Conservation (phyloP, 2,113 vertebrate genomes). For the Trochalopteron elliotii region DNA sequence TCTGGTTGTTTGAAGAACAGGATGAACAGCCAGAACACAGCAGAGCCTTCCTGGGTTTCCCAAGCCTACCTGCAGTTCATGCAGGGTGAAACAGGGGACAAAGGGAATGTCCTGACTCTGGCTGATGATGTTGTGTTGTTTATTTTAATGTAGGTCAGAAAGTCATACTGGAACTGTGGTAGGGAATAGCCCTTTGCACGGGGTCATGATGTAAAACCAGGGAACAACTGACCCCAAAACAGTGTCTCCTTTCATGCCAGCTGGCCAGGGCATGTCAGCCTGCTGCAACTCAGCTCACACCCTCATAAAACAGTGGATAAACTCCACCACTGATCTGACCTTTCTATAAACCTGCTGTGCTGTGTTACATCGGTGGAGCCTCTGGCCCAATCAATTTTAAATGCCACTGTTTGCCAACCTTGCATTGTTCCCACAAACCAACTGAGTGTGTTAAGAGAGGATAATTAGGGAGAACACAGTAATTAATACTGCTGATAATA, state of each 20-base stretch:
- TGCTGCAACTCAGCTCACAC: background rate
- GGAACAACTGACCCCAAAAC: background rate
- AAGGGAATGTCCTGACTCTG: background rate
- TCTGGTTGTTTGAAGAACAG: background rate
- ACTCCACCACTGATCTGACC: background rate
- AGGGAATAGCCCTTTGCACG: background rate
- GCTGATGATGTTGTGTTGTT: background rate
- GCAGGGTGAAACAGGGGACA: background rate
- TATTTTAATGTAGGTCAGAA: background rate
- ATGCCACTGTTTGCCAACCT: conserved; percentile 39
- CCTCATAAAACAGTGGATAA: background rate
- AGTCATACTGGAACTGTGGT: background rate
- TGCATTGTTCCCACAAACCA: conserved; percentile 1
- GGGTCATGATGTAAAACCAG: background rate
- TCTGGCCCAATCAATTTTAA: background rate
- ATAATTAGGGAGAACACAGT: conserved; percentile 46
- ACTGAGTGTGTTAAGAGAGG: conserved; percentile 30
- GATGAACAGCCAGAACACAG: background rate
- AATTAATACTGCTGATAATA: conserved; percentile 67
- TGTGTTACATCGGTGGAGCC: background rate
- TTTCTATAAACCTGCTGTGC: background rate
- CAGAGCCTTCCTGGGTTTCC: background rate
- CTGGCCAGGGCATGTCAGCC: background rate
- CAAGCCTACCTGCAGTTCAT: background rate
- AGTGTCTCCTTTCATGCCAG: background rate